Conservation (phyloP, 2,797 vertebrate genomes). For the Acipenser transmontanus region DNA sequence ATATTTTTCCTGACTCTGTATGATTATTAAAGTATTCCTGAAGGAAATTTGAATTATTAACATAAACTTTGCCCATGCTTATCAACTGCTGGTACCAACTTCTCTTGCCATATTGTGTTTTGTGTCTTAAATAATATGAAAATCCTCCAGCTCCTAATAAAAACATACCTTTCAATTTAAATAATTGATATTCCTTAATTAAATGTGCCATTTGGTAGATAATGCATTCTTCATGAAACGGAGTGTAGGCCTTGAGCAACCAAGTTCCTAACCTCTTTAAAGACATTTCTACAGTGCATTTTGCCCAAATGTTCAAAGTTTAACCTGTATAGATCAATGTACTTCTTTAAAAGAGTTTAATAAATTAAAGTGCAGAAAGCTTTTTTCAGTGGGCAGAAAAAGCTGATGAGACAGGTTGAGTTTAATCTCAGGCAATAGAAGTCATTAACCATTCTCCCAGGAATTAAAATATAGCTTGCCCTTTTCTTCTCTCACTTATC, state of each 20-base stretch:
- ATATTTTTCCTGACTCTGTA: too few species aligned
- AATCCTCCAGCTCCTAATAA: constrained; percentile 70
- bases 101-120: constrained; percentile 47
- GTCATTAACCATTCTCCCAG: constrained; percentile 99
- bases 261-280: constrained; percentile 79
- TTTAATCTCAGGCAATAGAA: constrained; percentile 99
- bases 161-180: constrained; percentile 80
- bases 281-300: constrained; percentile 87
- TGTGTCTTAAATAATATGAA: constrained; percentile 46
- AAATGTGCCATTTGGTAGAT: constrained; percentile 83
- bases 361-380: constrained; percentile 99
- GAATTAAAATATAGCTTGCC: constrained; percentile 99
- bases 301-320: constrained; percentile 95
- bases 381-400: constrained; percentile 96
- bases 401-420: constrained; percentile 99
- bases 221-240: constrained; percentile 84
- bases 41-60: too few species aligned
- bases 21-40: too few species aligned
- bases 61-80: too few species aligned
- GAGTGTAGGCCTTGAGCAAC: constrained; percentile 78
- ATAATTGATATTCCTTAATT: constrained; percentile 96
- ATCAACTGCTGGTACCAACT: constrained; percentile 6
- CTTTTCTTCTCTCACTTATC: constrained; percentile 99
- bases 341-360: constrained; percentile 99
- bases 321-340: constrained; percentile 99